Conservation (phyloP, 2,888 invertebrate genomes). For the Dugesia japonica region DNA sequence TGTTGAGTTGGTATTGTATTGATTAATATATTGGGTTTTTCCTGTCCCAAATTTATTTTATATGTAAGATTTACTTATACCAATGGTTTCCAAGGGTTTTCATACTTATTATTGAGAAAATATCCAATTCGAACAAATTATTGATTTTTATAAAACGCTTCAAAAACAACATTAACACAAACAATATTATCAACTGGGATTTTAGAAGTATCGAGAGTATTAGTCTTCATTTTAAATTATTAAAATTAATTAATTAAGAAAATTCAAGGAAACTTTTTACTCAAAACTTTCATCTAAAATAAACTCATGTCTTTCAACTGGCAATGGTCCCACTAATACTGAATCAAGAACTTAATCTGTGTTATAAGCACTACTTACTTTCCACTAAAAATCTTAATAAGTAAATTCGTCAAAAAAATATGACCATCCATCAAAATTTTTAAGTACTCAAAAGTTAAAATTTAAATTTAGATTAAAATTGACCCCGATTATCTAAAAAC, state of each 20-base stretch:
- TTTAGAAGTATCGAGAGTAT: conserved; percentile 76
- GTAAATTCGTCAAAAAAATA: conserved; percentile 31
- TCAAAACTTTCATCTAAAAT: conserved; percentile 63
- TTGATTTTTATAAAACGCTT: conserved; percentile 74
- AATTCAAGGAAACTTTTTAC: background rate
- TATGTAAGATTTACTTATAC: too few species aligned
- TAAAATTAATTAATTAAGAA: background rate
- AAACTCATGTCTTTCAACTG: conserved; percentile 84
- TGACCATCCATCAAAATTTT: conserved; percentile 79
- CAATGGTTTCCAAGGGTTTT: too few species aligned
- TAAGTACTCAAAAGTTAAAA: conserved; percentile 93
- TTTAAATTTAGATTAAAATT: conserved; percentile 83
- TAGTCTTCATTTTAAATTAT: too few species aligned
- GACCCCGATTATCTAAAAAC: conserved; percentile 88
- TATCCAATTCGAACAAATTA: conserved; percentile 91
- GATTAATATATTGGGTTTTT: too few species aligned
- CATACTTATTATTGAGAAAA: conserved; percentile 92
- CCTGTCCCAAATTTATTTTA: too few species aligned
- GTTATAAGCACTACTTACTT: conserved; percentile 91
- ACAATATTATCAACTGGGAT: conserved; percentile 88
- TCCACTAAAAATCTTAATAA: conserved; percentile 81
- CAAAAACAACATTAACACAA: conserved; percentile 91
- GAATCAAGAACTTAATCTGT: conserved; percentile 86
- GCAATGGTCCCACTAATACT: conserved; percentile 89
- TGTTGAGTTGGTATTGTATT: too few species aligned